A percentile compares a stretch with the other conserved stretches of the same genome.
These are phyloP conservation scores for Semnornis frantzii DNA, from an alignment of 2,113 vertebrate species.

Conservation along the genomic window DNA sequence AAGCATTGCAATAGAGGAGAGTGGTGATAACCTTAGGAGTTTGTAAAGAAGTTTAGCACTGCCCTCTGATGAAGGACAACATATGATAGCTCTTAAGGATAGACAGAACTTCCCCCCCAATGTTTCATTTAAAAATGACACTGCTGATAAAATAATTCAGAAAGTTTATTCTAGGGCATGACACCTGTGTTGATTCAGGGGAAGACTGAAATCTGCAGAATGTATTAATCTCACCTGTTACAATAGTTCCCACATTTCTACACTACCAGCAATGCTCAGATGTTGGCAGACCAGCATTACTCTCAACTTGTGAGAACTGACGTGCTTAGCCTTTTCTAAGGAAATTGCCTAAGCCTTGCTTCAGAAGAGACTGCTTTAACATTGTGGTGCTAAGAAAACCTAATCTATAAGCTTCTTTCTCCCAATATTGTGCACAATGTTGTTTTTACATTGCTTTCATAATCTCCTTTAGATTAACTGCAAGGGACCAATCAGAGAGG, in stretches of 20 bases:
- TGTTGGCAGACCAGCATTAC: background rate
- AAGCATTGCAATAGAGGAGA: background rate
- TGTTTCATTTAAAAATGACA: background rate
- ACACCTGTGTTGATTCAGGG: background rate
- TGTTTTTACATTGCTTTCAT: background rate
- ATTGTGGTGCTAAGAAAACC: background rate
- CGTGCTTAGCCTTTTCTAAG: background rate
- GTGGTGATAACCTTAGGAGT: background rate
- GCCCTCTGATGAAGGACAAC: background rate
- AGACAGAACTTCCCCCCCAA: background rate
- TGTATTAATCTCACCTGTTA: background rate
- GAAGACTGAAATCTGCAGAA: background rate
- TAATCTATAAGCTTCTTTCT: background rate
- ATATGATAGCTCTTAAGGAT: background rate
- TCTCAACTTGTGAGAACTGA: background rate
- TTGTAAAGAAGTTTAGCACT: background rate
- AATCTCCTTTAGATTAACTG: conserved; percentile 27
- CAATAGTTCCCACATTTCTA: background rate
- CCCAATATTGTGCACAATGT: background rate
- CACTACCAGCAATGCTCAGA: background rate
- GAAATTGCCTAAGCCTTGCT: background rate
- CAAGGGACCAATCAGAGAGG: background rate
- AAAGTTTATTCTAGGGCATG: background rate
- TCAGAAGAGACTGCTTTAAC: background rate
- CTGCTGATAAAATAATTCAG: background rate